Base-by-base conservation (phyloP, 2,888 invertebrate genomes). In the Cephus runcator region DNA sequence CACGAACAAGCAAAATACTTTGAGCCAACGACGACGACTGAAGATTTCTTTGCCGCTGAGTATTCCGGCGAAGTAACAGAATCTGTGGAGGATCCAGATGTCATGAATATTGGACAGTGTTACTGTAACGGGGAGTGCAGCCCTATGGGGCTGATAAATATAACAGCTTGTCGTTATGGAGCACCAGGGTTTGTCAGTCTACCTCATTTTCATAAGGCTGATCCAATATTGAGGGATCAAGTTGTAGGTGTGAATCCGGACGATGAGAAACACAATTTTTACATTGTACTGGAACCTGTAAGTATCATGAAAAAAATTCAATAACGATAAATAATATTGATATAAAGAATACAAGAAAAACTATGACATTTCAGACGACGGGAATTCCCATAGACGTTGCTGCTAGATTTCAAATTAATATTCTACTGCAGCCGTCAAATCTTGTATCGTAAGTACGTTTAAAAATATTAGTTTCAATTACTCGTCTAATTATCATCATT, bases 111-210 rank as follows among this genome's bases (percentile, higher is more conserved):
- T 12, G 90, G 91, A 0, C 84, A 93, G 34, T 97, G 97, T 85
- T 96, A 93, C 91, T 97, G 96, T 88, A 93, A 94, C 77, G 96
- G 95, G 0, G 93, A 94, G 78, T 96, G 96, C 88, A 92, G 93
- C 30, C 96, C 96, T 80, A 93, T 94, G 1, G 97, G 97, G 0
- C 93, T 95, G 36, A 93, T 96, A 91, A 96, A 97, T 91, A 94
- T 96, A n/a, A 96, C 96, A 0, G 92, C 95, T 0, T 97, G 97
- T 84, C 94, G 96, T 76, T 96, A 93, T 87, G 96, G 96, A 11
- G 95, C 97, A 0, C 98, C 98, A 0, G 95, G 96, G 0, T 97
- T 96, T 89, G 94, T 97, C 83, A 96, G 97, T 0, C 94, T 96
- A 84, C 98, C 98, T 0, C 97, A 98, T 92, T 98, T 97, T 91